phyloP scores from a whole-genome alignment of 2,113 vertebrate genomes.

The Hylia prasina region DNA sequence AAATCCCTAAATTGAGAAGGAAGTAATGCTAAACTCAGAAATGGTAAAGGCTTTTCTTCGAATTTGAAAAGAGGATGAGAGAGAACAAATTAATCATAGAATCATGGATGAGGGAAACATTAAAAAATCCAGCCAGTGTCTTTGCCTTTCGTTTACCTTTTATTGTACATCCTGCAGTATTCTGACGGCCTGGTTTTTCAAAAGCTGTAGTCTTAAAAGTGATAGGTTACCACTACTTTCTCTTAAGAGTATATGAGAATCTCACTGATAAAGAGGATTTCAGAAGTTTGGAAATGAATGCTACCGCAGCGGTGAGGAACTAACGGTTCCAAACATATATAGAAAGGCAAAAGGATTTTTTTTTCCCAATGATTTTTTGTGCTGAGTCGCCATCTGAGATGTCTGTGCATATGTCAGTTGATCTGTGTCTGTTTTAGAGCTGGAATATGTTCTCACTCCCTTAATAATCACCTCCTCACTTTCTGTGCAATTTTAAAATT shows the following conservation, averaged over 20 bases:
- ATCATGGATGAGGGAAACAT: background rate
- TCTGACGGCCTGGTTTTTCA: conserved; percentile 45
- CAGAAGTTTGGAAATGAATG: conserved; percentile 55
- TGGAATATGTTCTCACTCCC: background rate
- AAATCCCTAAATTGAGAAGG: conserved; percentile 15
- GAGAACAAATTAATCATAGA: conserved; percentile 48
- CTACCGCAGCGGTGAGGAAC: background rate
- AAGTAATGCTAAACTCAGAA: conserved; percentile 23
- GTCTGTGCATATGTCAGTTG: conserved; percentile 18
- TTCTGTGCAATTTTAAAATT: background rate
- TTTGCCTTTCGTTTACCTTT: background rate
- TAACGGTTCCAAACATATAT: background rate
- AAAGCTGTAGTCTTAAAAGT: conserved; percentile 58
- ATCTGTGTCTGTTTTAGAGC: conserved; percentile 18
- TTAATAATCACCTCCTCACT: conserved; percentile 9
- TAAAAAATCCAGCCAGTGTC: conserved; percentile 13
- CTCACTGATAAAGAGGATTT: conserved; percentile 58
- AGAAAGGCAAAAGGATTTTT: conserved; percentile 10
- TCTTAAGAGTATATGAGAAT: conserved; percentile 50
- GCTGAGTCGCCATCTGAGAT: conserved; percentile 40
- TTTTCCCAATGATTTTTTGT: background rate
- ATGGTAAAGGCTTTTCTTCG: background rate
- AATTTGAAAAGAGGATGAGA: conserved; percentile 39
- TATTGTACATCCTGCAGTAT: conserved; percentile 20
- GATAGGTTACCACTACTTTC: conserved; percentile 59